Percentiles rank a stretch among this genome's conserved stretches.
phyloP scores from a whole-genome alignment of 2,797 vertebrate species.

The Gastrophryne carolinensis region DNA sequence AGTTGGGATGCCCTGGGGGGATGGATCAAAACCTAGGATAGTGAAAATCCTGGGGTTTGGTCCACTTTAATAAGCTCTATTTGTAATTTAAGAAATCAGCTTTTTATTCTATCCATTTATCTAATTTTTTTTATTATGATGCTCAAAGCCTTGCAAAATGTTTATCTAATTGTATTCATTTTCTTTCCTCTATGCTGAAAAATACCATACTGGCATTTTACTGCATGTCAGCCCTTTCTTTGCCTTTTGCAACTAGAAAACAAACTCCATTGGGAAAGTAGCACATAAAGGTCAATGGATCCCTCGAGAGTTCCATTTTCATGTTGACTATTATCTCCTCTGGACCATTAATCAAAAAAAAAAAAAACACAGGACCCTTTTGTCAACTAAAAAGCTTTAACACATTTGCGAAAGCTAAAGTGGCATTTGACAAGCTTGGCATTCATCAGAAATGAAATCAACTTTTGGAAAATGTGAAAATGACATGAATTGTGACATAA shows the following conservation, averaged over 20 bases:
- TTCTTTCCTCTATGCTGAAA: constrained; percentile 2
- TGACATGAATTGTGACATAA: not conserved
- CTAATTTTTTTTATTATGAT: too few species aligned
- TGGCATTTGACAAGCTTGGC: constrained; percentile 44
- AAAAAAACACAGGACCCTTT: not conserved
- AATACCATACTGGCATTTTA: not conserved
- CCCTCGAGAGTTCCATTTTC: constrained; percentile 31
- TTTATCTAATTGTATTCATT: constrained; percentile 1
- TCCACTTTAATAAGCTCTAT: too few species aligned
- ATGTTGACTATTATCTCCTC: constrained; percentile 25
- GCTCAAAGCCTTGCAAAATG: too few species aligned
- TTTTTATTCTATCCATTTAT: too few species aligned
- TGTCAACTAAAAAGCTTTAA: constrained; percentile 24
- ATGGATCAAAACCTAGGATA: too few species aligned
- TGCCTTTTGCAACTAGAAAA: constrained; percentile 13
- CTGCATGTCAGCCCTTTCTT: not conserved
- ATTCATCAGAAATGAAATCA: constrained; percentile 35
- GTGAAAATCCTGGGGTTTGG: too few species aligned
- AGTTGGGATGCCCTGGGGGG: too few species aligned
- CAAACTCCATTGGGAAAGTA: constrained; percentile 11
- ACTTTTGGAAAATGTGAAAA: not conserved
- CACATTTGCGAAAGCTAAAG: constrained; percentile 26
- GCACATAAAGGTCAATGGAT: constrained; percentile 26
- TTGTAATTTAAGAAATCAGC: too few species aligned
- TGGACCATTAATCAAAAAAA: constrained; percentile 36